Conservation (phyloP, 2,888 invertebrate species). For the Pristionchus mayeri region DNA sequence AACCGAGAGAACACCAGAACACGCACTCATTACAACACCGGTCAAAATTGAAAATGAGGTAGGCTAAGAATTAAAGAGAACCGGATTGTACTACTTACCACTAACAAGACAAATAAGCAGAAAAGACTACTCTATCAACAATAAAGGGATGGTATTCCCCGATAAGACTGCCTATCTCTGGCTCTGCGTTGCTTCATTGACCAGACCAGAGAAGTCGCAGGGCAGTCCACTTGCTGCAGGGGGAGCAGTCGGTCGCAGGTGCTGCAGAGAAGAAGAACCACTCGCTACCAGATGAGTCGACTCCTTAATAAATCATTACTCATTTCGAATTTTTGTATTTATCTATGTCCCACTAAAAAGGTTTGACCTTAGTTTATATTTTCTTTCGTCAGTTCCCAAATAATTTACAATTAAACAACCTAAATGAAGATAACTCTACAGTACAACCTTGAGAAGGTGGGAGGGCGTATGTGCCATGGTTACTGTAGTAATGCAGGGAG, state of each 20-base stretch:
- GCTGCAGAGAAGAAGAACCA: not conserved
- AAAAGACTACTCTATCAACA: too few relatives aligned
- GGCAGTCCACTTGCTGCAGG: not conserved
- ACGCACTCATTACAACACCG: not conserved
- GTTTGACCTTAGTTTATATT: too few relatives aligned
- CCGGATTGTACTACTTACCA: too few relatives aligned
- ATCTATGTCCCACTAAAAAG: too few relatives aligned
- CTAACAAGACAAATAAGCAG: too few relatives aligned
- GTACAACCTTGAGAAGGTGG: slow-evolving; percentile 10
- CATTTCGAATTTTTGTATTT: too few relatives aligned
- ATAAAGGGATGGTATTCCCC: too few relatives aligned
- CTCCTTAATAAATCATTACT: not conserved
- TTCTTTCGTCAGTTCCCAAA: too few relatives aligned
- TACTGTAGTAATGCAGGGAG: slow-evolving; percentile 62
- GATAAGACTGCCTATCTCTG: too few relatives aligned
- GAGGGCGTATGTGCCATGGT: slow-evolving; percentile 48
- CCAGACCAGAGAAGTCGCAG: slow-evolving; percentile 20
- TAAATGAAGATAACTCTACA: not conserved
- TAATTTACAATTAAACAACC: not conserved
- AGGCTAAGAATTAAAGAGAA: too few relatives aligned
- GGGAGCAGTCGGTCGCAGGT: not conserved
- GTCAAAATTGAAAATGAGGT: not conserved
- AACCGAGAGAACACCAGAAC: not conserved
- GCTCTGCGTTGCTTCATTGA: not conserved
- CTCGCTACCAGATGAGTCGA: not conserved